These are phyloP conservation scores for Peromyscus eremicus DNA, from an alignment of 2,797 vertebrate species.

Conservation along the genomic window DNA sequence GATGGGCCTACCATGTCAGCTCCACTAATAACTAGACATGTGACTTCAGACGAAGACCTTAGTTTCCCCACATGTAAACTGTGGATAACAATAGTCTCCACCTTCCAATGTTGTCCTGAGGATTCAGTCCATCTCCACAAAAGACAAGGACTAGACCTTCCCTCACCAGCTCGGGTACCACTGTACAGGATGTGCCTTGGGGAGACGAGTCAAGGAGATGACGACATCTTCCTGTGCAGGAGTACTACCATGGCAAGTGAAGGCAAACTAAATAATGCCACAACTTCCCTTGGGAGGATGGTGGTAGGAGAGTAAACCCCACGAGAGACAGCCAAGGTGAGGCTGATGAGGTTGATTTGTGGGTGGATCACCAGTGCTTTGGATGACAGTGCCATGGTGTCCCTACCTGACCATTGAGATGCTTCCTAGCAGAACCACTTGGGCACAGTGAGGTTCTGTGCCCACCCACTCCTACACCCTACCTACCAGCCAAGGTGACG, in stretches of 20 bases:
- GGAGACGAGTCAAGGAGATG: too few relatives aligned
- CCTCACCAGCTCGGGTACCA: background rate
- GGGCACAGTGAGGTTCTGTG: background rate
- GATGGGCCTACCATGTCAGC: background rate
- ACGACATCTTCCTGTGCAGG: background rate
- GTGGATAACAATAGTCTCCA: background rate
- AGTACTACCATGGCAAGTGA: background rate
- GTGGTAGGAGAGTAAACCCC: background rate
- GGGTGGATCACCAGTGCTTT: background rate
- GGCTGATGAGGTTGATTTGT: background rate
- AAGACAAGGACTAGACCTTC: background rate
- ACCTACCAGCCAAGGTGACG: background rate
- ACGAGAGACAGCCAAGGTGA: background rate
- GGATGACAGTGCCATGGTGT: background rate
- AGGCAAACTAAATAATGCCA: background rate
- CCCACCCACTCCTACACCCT: background rate
- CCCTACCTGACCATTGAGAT: background rate
- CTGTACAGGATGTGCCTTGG: background rate
- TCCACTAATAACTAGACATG: background rate
- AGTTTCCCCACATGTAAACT: background rate
- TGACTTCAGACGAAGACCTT: background rate
- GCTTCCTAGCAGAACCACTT: rapidly evolving
- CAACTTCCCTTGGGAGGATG: background rate
- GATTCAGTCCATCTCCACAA: background rate
- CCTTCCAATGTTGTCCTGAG: too few relatives aligned